A percentile compares a stretch with the other conserved stretches of the same genome.
Conservation (phyloP, 2,113 vertebrate species). For the Semnornis frantzii region DNA sequence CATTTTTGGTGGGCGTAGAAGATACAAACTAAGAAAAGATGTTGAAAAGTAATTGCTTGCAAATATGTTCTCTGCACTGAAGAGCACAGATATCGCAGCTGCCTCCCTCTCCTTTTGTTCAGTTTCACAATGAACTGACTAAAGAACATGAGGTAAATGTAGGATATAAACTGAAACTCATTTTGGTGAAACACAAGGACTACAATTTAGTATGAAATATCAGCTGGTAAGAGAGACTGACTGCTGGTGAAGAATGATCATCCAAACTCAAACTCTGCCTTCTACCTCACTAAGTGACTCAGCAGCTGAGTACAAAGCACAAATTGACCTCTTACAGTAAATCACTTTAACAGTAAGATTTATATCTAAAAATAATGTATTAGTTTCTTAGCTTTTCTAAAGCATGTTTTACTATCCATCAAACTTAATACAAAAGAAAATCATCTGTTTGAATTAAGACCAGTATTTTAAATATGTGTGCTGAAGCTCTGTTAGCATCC, state of each 20-base stretch:
- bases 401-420: background rate
- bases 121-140: constrained; percentile 57
- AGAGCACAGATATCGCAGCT: constrained; percentile 71
- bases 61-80: constrained; percentile 52
- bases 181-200: constrained; percentile 51
- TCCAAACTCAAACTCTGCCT: background rate
- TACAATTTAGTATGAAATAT: constrained; percentile 63
- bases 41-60: constrained; percentile 61
- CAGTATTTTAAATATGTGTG: background rate
- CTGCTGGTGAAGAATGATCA: constrained; percentile 47
- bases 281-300: constrained; percentile 12
- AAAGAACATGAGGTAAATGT: constrained; percentile 65
- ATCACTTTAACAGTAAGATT: background rate
- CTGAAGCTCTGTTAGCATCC: background rate
- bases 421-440: background rate
- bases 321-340: background rate
- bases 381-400: background rate
- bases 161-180: constrained; percentile 23
- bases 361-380: background rate
- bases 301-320: background rate
- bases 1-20: constrained; percentile 21
- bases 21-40: constrained; percentile 56
- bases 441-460: background rate
- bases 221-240: constrained; percentile 52
- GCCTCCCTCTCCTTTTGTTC: constrained; percentile 66